These are phyloP conservation scores for Sarcoramphus papa DNA, from an alignment of 2,797 vertebrate genomes.

Conservation along the genomic window DNA sequence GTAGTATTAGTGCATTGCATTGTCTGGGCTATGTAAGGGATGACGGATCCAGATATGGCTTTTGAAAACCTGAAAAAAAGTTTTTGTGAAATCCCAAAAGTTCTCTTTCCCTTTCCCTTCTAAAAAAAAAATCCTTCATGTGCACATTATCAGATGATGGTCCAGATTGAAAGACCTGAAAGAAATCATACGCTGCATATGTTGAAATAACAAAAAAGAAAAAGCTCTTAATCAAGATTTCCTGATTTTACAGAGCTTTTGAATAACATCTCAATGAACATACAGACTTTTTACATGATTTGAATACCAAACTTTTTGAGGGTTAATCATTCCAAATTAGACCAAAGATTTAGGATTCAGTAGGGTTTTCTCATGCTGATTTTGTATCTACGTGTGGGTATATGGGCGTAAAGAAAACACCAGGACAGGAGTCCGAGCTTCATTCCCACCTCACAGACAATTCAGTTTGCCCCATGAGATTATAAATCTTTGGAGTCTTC, in stretches of 20 bases:
- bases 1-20: neutral
- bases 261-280: neutral
- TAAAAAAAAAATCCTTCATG: rapidly evolving
- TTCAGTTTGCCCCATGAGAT: neutral
- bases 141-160: neutral
- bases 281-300: neutral
- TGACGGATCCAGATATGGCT: rapidly evolving
- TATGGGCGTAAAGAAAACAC: neutral
- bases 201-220: neutral
- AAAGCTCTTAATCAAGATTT: neutral
- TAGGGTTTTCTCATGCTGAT: neutral
- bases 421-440: neutral
- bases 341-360: neutral
- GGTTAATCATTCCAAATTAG: neutral
- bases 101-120: neutral
- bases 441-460: neutral
- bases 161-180: neutral
- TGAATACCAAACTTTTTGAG: neutral
- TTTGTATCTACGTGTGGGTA: neutral
- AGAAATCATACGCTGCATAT: neutral
- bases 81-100: neutral
- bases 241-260: neutral
- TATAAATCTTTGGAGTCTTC: neutral
- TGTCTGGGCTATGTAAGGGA: neutral
- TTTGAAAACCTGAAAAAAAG: neutral